Evolutionary conservation across 2,113 vertebrate genomes (phyloP).

Genomic region (Bothrops jararaca): DNA sequence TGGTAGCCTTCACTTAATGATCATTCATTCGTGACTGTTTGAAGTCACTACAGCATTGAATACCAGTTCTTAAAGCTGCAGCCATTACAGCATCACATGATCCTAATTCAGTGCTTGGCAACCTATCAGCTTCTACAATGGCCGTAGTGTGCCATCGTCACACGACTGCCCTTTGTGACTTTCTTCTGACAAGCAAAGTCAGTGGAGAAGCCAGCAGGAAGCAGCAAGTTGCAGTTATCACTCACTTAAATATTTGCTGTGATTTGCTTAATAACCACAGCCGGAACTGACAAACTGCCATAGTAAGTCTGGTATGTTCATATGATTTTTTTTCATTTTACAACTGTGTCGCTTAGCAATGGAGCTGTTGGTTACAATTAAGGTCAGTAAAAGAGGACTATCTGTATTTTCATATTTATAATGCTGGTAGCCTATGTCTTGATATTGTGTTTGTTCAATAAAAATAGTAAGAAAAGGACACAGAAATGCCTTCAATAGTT

Average conservation of each 20-base stretch:
- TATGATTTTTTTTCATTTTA: not conserved
- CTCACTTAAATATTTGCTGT: not conserved
- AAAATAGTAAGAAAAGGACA: not conserved
- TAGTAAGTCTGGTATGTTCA: not conserved
- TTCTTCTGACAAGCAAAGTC: not conserved
- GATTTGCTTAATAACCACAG: not conserved
- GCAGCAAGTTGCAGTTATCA: not conserved
- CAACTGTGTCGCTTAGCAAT: not conserved
- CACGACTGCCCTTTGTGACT: not conserved
- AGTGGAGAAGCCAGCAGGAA: not conserved
- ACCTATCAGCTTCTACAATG: not conserved
- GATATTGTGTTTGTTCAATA: not conserved
- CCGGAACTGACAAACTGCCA: not conserved
- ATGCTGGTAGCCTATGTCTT: not conserved
- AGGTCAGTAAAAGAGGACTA: not conserved
- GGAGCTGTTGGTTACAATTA: not conserved
- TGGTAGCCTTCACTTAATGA: not conserved
- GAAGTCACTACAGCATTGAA: not conserved
- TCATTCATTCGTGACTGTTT: not conserved
- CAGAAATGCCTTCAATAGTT: not conserved
- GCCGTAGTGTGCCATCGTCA: not conserved
- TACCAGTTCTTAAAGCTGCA: not conserved
- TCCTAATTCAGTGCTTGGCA: not conserved
- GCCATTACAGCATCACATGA: not conserved
- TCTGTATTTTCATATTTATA: not conserved